These are phyloP conservation scores for Sanderia malayensis DNA, from an alignment of 30 jellyfish, hydroid and myxozoan species.

Conservation along the genomic window DNA sequence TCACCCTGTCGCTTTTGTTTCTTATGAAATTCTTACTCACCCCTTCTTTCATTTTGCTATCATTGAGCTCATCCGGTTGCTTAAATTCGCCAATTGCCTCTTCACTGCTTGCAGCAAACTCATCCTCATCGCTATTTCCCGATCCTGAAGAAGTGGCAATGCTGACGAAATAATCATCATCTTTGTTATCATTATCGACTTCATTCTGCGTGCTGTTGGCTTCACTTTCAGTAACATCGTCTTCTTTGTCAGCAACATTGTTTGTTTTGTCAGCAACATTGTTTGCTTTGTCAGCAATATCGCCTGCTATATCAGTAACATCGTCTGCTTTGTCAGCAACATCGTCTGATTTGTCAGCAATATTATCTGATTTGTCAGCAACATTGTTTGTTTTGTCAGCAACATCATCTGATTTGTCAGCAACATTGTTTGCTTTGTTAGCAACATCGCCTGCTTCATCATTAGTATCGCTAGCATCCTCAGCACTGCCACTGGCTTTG, in stretches of 20 bases:
- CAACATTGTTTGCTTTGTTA: not conserved
- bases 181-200: too few species aligned
- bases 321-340: not conserved
- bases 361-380: too few species aligned
- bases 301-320: not conserved
- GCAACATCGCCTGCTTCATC: not conserved
- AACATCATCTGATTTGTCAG: not conserved
- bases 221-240: not conserved
- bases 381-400: not conserved
- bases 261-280: not conserved
- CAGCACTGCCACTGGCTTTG: slow-evolving; percentile 30
- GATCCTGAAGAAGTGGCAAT: not conserved
- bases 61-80: not conserved
- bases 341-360: slow-evolving; percentile 7
- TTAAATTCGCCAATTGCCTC: not conserved
- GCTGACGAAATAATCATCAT: too few species aligned
- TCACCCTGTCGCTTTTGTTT: not conserved
- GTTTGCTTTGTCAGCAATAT: not conserved
- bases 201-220: slow-evolving; percentile 3
- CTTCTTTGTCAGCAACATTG: slow-evolving; percentile 5
- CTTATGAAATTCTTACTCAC: not conserved
- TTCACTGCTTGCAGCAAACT: not conserved
- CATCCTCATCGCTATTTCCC: not conserved
- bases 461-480: not conserved
- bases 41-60: not conserved